These are phyloP conservation scores for Rugalucina vietnamica DNA, from an alignment of 2,888 invertebrate genomes.

Conservation along the genomic window DNA sequence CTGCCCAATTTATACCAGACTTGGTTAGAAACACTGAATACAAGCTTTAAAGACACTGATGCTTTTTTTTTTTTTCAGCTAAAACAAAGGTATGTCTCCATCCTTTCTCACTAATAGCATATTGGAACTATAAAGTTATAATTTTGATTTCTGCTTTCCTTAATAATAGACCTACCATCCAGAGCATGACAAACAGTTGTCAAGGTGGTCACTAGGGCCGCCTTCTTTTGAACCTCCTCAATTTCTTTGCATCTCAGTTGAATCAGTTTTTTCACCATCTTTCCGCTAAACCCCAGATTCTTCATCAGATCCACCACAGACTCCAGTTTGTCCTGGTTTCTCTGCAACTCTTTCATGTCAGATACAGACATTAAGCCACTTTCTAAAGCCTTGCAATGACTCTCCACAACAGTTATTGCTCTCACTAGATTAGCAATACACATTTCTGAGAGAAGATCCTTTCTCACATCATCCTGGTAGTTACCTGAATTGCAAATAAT, in stretches of 20 bases:
- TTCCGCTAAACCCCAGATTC: not conserved
- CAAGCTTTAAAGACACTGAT: too few species aligned
- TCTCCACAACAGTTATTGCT: constrained; percentile 37
- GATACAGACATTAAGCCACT: not conserved
- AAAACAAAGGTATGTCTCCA: too few species aligned
- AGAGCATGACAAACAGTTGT: constrained; percentile 6
- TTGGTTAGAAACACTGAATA: too few species aligned
- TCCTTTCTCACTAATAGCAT: too few species aligned
- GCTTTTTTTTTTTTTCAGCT: too few species aligned
- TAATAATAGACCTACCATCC: too few species aligned
- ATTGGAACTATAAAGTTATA: too few species aligned
- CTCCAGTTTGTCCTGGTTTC: not conserved
- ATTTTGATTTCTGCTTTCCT: too few species aligned
- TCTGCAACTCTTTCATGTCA: not conserved
- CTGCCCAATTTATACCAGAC: too few species aligned
- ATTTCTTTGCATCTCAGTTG: not conserved
- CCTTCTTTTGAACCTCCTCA: not conserved
- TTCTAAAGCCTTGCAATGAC: not conserved
- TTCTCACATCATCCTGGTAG: not conserved
- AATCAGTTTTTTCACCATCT: not conserved
- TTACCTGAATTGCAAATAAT: too few species aligned
- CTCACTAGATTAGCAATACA: constrained; percentile 15
- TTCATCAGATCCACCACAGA: not conserved
- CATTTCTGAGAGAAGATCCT: not conserved
- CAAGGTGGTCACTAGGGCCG: not conserved